Evolutionary conservation across 2,113 vertebrate species (phyloP).

Genomic region (Pachyramphus minor): DNA sequence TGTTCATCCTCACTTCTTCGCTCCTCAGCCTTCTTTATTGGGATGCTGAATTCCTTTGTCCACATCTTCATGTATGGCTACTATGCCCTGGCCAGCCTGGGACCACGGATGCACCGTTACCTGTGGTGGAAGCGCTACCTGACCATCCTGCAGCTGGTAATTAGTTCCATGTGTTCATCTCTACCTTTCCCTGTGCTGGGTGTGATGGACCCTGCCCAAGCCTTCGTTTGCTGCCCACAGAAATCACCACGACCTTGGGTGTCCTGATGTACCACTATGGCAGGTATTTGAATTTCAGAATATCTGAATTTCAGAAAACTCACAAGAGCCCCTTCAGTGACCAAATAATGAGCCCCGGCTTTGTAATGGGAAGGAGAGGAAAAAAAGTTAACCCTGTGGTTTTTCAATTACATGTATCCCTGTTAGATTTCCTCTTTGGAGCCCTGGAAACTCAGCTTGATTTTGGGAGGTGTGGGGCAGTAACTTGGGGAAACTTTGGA

Average conservation of each 20-base stretch:
- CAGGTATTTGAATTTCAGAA: too few relatives aligned
- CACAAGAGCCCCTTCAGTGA: neutral
- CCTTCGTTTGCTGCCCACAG: neutral
- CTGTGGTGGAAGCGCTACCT: conserved; percentile 81
- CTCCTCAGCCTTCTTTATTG: conserved; percentile 72
- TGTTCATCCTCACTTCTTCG: neutral
- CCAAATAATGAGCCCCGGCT: neutral
- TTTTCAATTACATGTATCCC: neutral
- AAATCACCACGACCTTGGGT: neutral
- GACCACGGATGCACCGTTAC: conserved; percentile 68
- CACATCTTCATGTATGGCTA: conserved; percentile 77
- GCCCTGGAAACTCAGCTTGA: neutral
- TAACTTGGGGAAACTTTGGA: neutral
- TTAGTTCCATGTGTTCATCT: neutral
- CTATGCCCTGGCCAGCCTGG: conserved; percentile 71
- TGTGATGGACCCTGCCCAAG: neutral
- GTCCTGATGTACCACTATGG: neutral
- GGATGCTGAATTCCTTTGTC: conserved; percentile 78
- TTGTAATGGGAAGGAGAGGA: neutral
- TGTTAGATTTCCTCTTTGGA: neutral
- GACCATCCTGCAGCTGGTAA: conserved; percentile 80
- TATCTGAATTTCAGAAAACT: neutral
- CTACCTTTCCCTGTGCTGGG: accelerated
- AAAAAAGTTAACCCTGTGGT: neutral
- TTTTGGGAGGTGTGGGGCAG: neutral